Percentiles rank a stretch among this genome's conserved stretches.
phyloP scores from a whole-genome alignment of 2,797 vertebrate species.

The Graptemys geographica region DNA sequence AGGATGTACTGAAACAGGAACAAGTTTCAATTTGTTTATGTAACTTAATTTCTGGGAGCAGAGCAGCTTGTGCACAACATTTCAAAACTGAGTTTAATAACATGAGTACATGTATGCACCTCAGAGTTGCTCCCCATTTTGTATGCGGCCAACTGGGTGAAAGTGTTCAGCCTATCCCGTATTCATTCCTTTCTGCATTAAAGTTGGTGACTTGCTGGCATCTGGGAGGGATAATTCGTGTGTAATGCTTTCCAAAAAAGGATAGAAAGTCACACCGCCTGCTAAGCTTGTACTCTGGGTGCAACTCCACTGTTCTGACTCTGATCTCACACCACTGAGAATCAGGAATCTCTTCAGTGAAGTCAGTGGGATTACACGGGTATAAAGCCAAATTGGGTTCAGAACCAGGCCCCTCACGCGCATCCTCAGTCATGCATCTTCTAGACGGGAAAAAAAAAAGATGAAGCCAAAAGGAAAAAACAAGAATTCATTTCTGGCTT shows the following conservation, averaged over 20 bases:
- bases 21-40: background rate
- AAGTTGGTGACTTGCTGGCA: background rate
- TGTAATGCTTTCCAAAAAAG: background rate
- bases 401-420: background rate
- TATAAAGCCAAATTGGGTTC: background rate
- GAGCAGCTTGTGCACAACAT: constrained; percentile 7
- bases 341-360: background rate
- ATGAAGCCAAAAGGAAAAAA: constrained; percentile 12
- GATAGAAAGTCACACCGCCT: background rate
- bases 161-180: background rate
- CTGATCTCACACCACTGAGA: background rate
- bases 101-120: background rate
- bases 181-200: background rate
- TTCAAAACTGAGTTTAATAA: background rate
- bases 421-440: background rate
- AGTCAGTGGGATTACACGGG: background rate
- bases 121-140: background rate
- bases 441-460: background rate
- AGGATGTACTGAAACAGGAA: background rate
- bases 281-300: background rate
- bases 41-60: background rate
- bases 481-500: background rate
- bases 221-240: background rate
- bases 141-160: background rate
- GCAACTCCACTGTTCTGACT: background rate